A percentile compares a stretch with the other conserved stretches of the same genome.
These are phyloP conservation scores for Scaptomyza parva DNA, from an alignment of 2,888 invertebrate species.

Conservation along the genomic window DNA sequence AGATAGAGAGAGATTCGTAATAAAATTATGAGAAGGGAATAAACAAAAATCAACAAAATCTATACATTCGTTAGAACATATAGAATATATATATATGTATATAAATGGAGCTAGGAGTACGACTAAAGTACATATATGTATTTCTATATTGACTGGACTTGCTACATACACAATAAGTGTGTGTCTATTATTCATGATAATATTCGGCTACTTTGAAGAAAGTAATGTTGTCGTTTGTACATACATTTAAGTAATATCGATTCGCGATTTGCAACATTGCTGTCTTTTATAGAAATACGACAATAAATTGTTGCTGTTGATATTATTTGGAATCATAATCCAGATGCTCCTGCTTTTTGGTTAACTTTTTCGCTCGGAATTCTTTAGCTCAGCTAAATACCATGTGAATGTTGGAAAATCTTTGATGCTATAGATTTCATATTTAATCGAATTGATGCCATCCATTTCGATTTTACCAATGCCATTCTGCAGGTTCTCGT, in stretches of 20 bases:
- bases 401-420: constrained; percentile 92
- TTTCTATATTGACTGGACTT: constrained; percentile 68
- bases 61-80: constrained; percentile 46
- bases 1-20: constrained; percentile 44
- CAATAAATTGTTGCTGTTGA: constrained; percentile 13
- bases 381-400: constrained; percentile 90
- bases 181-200: constrained; percentile 60
- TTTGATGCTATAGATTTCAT: constrained; percentile 89
- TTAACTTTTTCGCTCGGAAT: constrained; percentile 82
- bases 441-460: constrained; percentile 93
- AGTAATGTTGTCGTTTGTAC: constrained; percentile 79
- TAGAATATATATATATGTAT: constrained; percentile 40
- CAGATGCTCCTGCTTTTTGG: constrained; percentile 17
- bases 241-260: constrained; percentile 67
- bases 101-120: constrained; percentile 63
- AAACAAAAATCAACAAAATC: constrained; percentile 46
- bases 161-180: constrained; percentile 71
- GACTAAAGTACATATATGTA: constrained; percentile 59
- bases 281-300: constrained; percentile 20
- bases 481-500: constrained; percentile 93
- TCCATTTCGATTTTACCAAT: constrained; percentile 93
- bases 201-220: constrained; percentile 61
- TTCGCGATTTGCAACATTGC: constrained; percentile 22
- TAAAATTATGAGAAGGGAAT: constrained; percentile 41
- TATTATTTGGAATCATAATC: not conserved